A percentile compares a stretch with the other conserved stretches of the same genome.
Conservation (phyloP, 1,140 invertebrate genomes). For the Contarinia nasturtii region DNA sequence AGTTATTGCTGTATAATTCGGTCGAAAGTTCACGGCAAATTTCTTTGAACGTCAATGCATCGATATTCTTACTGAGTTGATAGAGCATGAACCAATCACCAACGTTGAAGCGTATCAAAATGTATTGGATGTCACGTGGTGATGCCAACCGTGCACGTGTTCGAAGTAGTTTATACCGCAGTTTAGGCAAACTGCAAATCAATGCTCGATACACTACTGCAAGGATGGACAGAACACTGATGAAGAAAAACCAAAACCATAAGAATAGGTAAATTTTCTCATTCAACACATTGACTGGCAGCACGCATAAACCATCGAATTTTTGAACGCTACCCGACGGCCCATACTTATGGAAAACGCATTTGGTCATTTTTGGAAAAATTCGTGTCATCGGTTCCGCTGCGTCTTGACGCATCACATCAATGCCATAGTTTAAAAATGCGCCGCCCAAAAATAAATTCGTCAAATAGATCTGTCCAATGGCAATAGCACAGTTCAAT, state of each 20-base stretch:
- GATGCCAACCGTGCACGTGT: constrained; percentile 14
- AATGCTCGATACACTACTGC: constrained; percentile 35
- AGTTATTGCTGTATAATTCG: no score
- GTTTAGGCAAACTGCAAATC: constrained; percentile 10
- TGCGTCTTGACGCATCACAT: no score
- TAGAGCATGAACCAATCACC: constrained; percentile 48
- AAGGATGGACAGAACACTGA: constrained; percentile 37
- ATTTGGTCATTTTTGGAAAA: constrained; percentile 67
- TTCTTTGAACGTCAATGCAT: constrained; percentile 36
- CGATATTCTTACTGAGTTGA: constrained; percentile 44
- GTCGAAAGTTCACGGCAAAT: constrained; percentile 28
- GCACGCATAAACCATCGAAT: constrained; percentile 47
- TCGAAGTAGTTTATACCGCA: constrained; percentile 27
- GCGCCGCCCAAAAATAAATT: no score
- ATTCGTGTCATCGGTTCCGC: constrained; percentile 2
- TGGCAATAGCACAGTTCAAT: no score
- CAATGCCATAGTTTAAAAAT: no score
- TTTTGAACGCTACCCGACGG: constrained; percentile 35
- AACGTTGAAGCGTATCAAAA: constrained; percentile 22
- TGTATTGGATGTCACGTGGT: constrained; percentile 11
- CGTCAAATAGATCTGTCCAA: no score
- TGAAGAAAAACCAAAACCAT: constrained; percentile 62
- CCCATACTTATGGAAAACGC: constrained; percentile 42
- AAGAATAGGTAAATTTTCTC: constrained; percentile 63
- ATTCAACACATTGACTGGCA: constrained; percentile 59